Percentiles rank a stretch among this genome's conserved stretches.
phyloP scores from a whole-genome alignment of 2,888 invertebrate genomes.

The Volucella zonaria region DNA sequence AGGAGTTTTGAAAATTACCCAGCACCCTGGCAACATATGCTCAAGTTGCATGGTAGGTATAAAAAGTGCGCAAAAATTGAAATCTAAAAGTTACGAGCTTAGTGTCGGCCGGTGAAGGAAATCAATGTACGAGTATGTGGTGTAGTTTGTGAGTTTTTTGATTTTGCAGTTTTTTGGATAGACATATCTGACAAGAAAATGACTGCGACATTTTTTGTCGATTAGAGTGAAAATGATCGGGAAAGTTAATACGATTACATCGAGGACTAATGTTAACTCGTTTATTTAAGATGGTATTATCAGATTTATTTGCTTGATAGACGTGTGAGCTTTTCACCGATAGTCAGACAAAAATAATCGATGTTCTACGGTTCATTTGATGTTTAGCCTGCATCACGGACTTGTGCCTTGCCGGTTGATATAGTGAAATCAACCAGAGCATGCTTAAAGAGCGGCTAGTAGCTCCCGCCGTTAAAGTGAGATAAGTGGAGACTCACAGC shows the following conservation, averaged over 20 bases:
- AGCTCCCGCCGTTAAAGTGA: too few species aligned
- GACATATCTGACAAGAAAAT: conserved; percentile 58
- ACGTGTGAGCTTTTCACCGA: too few species aligned
- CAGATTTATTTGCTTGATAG: too few species aligned
- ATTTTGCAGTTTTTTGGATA: conserved; percentile 14
- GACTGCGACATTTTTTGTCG: conserved; percentile 47
- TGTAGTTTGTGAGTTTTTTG: too few species aligned
- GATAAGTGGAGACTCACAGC: too few species aligned
- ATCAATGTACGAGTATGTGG: conserved; percentile 17
- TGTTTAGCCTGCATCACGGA: too few species aligned
- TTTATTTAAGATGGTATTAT: conserved; percentile 5
- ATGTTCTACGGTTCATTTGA: too few species aligned
- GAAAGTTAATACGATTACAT: conserved; percentile 29
- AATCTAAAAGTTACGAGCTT: conserved; percentile 57
- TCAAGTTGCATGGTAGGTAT: conserved; percentile 45
- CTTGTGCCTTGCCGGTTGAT: too few species aligned
- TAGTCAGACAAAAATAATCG: too few species aligned
- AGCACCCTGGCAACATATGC: conserved; percentile 18
- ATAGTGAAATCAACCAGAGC: too few species aligned
- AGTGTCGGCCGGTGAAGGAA: conserved; percentile 36
- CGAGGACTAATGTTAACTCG: conserved; percentile 7
- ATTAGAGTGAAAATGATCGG: conserved; percentile 25
- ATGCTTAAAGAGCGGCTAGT: too few species aligned
- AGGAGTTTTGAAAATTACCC: not conserved
- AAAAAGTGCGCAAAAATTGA: conserved; percentile 21